Percentiles rank a stretch among this genome's conserved stretches.
Conservation (phyloP, 2,797 vertebrate genomes). For the Sebastes minor region DNA sequence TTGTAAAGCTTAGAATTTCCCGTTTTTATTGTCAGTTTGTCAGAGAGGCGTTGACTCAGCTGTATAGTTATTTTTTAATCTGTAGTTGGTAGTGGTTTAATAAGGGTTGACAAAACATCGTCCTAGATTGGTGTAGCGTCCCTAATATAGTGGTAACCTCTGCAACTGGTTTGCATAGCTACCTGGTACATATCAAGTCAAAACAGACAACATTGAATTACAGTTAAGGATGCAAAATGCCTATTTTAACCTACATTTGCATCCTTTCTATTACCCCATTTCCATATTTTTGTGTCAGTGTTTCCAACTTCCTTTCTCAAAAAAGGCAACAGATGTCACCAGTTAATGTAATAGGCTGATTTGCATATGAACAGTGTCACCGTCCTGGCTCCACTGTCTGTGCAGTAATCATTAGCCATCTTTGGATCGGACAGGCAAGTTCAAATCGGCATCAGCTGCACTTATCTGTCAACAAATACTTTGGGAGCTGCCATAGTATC, state of each 20-base stretch:
- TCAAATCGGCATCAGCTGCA: background rate
- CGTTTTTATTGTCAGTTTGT: background rate
- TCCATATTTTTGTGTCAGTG: background rate
- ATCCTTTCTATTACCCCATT: background rate
- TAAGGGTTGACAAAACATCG: background rate
- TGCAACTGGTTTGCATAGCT: background rate
- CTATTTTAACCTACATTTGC: background rate
- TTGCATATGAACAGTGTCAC: slow-evolving; percentile 10
- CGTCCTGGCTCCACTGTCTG: background rate
- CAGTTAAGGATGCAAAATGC: background rate
- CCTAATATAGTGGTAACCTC: background rate
- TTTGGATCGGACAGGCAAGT: background rate
- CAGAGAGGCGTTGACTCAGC: background rate
- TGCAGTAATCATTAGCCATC: background rate
- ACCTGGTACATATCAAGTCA: background rate
- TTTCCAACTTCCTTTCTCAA: background rate
- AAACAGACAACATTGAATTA: background rate
- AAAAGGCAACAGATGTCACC: background rate
- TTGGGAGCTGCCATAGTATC: background rate
- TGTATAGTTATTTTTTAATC: background rate
- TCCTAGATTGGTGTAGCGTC: background rate
- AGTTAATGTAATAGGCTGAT: background rate
- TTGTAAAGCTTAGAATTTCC: background rate
- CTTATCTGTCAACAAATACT: background rate
- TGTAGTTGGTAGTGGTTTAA: background rate